phyloP scores from a whole-genome alignment of 2,888 invertebrate genomes.

The Agrochola circellaris region DNA sequence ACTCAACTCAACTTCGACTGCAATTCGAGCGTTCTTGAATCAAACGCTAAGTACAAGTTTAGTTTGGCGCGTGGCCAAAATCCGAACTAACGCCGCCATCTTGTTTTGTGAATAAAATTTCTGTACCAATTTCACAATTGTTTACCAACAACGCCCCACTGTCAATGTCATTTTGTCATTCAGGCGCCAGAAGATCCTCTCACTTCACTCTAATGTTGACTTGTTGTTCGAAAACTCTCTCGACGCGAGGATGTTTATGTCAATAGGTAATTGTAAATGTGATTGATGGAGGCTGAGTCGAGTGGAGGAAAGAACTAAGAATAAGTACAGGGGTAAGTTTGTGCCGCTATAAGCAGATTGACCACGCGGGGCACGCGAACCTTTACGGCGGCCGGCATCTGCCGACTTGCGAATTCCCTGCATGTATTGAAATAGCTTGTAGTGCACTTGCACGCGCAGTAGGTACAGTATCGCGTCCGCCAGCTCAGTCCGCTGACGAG shows the following conservation, averaged over 20 bases:
- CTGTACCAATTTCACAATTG: not conserved
- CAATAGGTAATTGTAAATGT: not conserved
- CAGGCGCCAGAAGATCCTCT: not conserved
- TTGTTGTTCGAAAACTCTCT: slow-evolving; percentile 5
- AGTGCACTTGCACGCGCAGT: slow-evolving; percentile 79
- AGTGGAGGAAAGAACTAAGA: not conserved
- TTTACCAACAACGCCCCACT: not conserved
- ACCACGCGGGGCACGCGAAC: slow-evolving; percentile 73
- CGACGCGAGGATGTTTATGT: not conserved
- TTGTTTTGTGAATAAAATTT: not conserved
- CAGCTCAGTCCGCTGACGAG: slow-evolving; percentile 81
- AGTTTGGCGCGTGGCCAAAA: not conserved
- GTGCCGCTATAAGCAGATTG: slow-evolving; percentile 68
- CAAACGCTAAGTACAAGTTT: not conserved
- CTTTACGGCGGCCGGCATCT: slow-evolving; percentile 74
- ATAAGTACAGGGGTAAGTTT: slow-evolving; percentile 10
- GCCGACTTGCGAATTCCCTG: slow-evolving; percentile 85
- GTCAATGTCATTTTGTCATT: not conserved
- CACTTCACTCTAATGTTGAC: not conserved
- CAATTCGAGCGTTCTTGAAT: not conserved
- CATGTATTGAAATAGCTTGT: slow-evolving; percentile 88
- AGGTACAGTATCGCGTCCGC: slow-evolving; percentile 73
- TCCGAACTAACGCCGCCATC: not conserved
- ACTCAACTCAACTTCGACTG: not conserved
- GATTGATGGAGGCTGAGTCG: not conserved